Evolutionary conservation across 2,888 invertebrate species (phyloP).

Genomic region (Drosophila infuscata): DNA sequence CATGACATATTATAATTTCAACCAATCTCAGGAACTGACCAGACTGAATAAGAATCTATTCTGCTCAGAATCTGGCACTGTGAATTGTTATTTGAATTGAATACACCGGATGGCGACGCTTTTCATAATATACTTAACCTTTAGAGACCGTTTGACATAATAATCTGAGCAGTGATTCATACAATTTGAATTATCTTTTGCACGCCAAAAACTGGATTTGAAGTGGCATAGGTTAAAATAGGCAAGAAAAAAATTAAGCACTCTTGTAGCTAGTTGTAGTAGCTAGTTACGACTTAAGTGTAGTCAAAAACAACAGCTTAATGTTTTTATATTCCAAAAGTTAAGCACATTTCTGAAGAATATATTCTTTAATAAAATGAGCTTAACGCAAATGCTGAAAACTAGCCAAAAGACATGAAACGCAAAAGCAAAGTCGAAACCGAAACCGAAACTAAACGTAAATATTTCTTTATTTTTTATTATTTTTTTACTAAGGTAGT

Average conservation of each 20-base stretch:
- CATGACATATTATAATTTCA: neutral
- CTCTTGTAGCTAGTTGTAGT: neutral
- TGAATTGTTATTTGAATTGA: neutral
- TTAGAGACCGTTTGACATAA: neutral
- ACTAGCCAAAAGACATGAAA: neutral
- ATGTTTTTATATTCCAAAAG: too few species aligned
- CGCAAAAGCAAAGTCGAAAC: constrained; percentile 5
- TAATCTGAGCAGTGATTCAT: neutral
- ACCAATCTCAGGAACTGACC: neutral
- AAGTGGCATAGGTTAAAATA: too few species aligned
- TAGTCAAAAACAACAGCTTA: neutral
- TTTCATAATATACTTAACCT: neutral
- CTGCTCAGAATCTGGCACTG: neutral
- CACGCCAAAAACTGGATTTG: neutral
- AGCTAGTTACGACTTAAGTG: neutral
- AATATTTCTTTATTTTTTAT: constrained; percentile 15
- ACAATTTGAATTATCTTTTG: neutral
- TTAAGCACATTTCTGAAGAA: neutral
- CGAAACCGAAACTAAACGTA: constrained; percentile 20
- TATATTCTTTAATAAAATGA: neutral
- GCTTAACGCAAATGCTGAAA: neutral
- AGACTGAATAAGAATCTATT: neutral
- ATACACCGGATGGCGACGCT: neutral
- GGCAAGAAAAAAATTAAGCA: too few species aligned
- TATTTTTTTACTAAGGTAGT: constrained; percentile 28